Percentiles rank a stretch among this genome's conserved stretches.
Evolutionary conservation across 2,797 vertebrate species (phyloP).

Genomic region (Yasuhikotakia modesta): DNA sequence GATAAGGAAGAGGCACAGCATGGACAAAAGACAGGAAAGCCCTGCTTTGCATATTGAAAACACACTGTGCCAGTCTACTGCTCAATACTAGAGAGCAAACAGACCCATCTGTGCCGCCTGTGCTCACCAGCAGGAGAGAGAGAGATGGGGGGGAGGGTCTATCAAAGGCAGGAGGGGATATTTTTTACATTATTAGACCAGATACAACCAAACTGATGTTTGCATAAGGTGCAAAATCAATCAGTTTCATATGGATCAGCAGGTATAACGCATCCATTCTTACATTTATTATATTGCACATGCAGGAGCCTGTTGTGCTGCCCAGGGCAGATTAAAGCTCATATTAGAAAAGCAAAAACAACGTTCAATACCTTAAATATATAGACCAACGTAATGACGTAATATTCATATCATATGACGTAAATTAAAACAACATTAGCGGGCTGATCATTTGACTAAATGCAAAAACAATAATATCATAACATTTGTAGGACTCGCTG

Average conservation of each 20-base stretch:
- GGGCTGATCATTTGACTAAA: not conserved
- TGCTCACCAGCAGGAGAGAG: constrained; percentile 19
- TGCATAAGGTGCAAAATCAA: not conserved
- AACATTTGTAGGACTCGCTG: not conserved
- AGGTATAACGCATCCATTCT: too few relatives aligned
- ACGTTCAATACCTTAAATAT: not conserved
- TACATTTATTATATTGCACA: not conserved
- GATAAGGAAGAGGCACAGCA: constrained; percentile 22
- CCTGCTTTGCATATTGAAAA: constrained; percentile 32
- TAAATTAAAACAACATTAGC: constrained; percentile 1
- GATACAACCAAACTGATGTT: constrained; percentile 18
- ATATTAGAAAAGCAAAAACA: not conserved
- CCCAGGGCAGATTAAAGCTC: not conserved
- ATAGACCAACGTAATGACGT: not conserved
- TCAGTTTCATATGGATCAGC: not conserved
- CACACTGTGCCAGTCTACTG: constrained; percentile 9
- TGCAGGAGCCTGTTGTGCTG: not conserved
- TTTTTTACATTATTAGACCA: constrained; percentile 13
- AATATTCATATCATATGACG: not conserved
- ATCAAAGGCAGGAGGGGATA: not conserved
- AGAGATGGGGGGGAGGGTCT: constrained; percentile 17
- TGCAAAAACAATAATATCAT: not conserved
- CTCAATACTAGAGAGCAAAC: not conserved
- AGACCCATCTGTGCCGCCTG: constrained; percentile 29
- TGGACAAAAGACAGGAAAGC: constrained; percentile 31